Evolutionary conservation across 2,797 vertebrate species (phyloP).

Genomic region (Anableps anableps): DNA sequence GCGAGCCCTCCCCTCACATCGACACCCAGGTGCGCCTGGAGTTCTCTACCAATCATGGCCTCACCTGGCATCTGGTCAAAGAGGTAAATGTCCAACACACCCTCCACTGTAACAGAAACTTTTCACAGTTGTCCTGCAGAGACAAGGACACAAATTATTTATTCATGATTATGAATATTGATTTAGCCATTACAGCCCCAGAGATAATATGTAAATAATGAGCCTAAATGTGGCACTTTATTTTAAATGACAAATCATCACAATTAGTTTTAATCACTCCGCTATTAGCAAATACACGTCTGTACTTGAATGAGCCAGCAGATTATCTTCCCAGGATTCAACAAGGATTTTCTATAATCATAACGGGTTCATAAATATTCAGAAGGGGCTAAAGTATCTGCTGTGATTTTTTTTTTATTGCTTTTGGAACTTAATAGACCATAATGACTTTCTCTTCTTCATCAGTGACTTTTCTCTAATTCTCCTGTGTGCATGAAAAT

Average conservation of each 20-base stretch:
- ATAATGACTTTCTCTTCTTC: conserved; percentile 65
- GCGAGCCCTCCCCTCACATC: conserved; percentile 90
- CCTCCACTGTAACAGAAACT: conserved; percentile 38
- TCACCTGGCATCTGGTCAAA: conserved; percentile 98
- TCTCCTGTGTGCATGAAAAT: conserved; percentile 49
- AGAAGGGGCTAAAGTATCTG: conserved; percentile 60
- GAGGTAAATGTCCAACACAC: conserved; percentile 81
- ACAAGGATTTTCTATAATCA: conserved; percentile 69
- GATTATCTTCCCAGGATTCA: conserved; percentile 70
- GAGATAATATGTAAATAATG: conserved; percentile 71
- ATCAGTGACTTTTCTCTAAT: conserved; percentile 56
- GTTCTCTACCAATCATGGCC: conserved; percentile 97
- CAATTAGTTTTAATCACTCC: conserved; percentile 66
- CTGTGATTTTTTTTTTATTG: conserved; percentile 63
- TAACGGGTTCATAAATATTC: conserved; percentile 74
- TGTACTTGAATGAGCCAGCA: conserved; percentile 68
- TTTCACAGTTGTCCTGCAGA: conserved; percentile 40
- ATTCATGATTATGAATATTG: conserved; percentile 72
- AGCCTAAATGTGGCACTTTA: conserved; percentile 66
- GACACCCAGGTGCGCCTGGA: conserved; percentile 98
- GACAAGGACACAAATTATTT: conserved; percentile 50
- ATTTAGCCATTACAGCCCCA: conserved; percentile 56
- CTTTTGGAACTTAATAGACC: conserved; percentile 68
- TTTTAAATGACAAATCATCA: conserved; percentile 68
- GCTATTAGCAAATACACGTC: conserved; percentile 57